Conservation (phyloP, 2,113 vertebrate genomes). For the Lasiurus borealis region DNA sequence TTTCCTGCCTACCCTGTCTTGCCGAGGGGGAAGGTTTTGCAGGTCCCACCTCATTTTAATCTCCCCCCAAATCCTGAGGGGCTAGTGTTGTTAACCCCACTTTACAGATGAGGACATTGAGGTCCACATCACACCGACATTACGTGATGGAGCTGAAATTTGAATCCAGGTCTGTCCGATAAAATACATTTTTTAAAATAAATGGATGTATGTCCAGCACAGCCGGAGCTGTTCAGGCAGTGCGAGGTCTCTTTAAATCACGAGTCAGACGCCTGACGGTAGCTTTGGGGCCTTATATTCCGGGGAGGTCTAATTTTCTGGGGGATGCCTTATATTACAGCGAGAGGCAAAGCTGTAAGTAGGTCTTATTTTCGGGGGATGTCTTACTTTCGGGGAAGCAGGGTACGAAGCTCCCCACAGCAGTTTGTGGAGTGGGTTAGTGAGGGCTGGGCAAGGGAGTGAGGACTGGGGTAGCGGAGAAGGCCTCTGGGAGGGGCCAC, state of each 20-base stretch:
- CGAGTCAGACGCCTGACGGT: too few relatives aligned
- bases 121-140: background rate
- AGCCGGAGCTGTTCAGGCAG: too few relatives aligned
- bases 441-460: background rate
- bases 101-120: background rate
- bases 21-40: background rate
- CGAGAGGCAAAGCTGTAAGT: too few relatives aligned
- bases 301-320: too few relatives aligned
- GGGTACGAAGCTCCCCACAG: accelerated
- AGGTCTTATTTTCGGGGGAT: too few relatives aligned
- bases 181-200: too few relatives aligned
- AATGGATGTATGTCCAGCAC: too few relatives aligned
- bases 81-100: background rate
- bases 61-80: background rate
- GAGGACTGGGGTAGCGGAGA: accelerated
- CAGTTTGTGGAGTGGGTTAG: background rate
- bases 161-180: background rate
- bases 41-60: background rate
- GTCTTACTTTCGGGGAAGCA: too few relatives aligned
- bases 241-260: too few relatives aligned
- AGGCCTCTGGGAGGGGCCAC: background rate
- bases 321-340: too few relatives aligned
- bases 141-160: background rate
- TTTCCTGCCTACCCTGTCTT: background rate
- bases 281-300: too few relatives aligned